A percentile compares a stretch with the other conserved stretches of the same genome.
Conservation (phyloP, 2,113 vertebrate genomes). For the Sapayoa aenigma region DNA sequence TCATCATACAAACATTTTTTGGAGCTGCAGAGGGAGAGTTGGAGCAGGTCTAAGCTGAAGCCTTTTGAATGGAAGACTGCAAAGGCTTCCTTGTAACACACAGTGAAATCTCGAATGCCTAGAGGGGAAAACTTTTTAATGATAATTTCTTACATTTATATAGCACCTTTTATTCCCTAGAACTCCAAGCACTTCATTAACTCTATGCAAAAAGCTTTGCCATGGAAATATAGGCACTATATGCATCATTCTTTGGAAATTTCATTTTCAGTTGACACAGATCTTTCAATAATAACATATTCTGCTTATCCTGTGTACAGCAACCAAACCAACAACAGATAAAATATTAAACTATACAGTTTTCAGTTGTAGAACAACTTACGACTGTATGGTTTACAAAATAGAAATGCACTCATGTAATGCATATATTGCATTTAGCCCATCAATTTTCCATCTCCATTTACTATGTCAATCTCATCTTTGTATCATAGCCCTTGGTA, state of each 20-base stretch:
- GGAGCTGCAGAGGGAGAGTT: slow-evolving; percentile 8
- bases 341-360: neutral
- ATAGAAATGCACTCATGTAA: neutral
- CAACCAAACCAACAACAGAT: neutral
- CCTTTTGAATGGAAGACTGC: slow-evolving; percentile 35
- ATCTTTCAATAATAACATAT: neutral
- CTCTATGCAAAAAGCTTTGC: slow-evolving; percentile 22
- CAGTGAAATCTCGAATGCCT: slow-evolving; percentile 50
- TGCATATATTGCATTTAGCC: neutral
- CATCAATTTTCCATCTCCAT: neutral
- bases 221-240: neutral
- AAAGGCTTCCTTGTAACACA: slow-evolving; percentile 31
- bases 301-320: neutral
- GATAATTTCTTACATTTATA: slow-evolving; percentile 60
- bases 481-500: neutral
- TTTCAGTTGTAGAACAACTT: neutral
- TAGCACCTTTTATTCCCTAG: slow-evolving; percentile 61
- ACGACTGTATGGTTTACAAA: neutral
- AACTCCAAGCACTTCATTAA: slow-evolving; percentile 58
- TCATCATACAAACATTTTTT: slow-evolving; percentile 45
- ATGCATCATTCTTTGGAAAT: neutral
- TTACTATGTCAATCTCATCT: neutral
- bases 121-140: slow-evolving; percentile 61
- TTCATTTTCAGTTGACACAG: neutral
- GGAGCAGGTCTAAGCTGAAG: slow-evolving; percentile 30